A percentile compares a stretch with the other conserved stretches of the same genome.
These are phyloP conservation scores for Alfaro cultratus DNA, from an alignment of 2,797 vertebrate genomes.

Conservation along the genomic window DNA sequence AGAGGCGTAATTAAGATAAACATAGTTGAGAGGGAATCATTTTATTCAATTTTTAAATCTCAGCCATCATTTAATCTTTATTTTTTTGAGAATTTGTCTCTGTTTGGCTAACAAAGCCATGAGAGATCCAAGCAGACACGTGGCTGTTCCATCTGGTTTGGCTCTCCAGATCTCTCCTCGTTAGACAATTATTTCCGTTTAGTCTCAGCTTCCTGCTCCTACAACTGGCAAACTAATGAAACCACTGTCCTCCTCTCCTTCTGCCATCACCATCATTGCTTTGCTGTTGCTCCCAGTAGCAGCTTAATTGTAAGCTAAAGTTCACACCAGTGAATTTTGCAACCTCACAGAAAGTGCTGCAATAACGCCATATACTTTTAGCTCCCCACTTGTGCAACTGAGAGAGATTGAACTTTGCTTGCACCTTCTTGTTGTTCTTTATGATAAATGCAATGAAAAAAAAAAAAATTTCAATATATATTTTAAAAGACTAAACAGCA, in stretches of 20 bases:
- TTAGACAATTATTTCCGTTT: slow-evolving; percentile 72
- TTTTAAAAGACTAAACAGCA: background rate
- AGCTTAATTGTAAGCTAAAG: slow-evolving; percentile 43
- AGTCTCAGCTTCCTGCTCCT: slow-evolving; percentile 74
- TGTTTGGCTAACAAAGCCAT: slow-evolving; percentile 57
- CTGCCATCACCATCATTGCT: slow-evolving; percentile 43
- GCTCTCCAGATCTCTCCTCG: slow-evolving; percentile 68
- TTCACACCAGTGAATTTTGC: slow-evolving; percentile 31
- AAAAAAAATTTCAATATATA: background rate
- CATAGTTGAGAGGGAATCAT: background rate
- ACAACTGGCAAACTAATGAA: slow-evolving; percentile 73
- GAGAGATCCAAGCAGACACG: slow-evolving; percentile 52
- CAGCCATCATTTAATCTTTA: slow-evolving; percentile 26
- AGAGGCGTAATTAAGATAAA: background rate
- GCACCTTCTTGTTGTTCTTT: background rate
- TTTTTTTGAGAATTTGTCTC: slow-evolving; percentile 38
- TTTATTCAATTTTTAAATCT: slow-evolving; percentile 28
- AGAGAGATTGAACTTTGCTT: slow-evolving; percentile 3
- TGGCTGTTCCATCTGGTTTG: slow-evolving; percentile 72
- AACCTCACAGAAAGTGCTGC: slow-evolving; percentile 22
- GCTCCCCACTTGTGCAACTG: background rate
- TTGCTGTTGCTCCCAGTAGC: slow-evolving; percentile 42
- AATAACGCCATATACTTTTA: background rate
- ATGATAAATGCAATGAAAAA: background rate
- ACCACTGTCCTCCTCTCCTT: slow-evolving; percentile 65